Percentiles rank a stretch among this genome's conserved stretches.
These are phyloP conservation scores for Acanthurus tractus DNA, from an alignment of 2,797 vertebrate genomes.

Conservation along the genomic window DNA sequence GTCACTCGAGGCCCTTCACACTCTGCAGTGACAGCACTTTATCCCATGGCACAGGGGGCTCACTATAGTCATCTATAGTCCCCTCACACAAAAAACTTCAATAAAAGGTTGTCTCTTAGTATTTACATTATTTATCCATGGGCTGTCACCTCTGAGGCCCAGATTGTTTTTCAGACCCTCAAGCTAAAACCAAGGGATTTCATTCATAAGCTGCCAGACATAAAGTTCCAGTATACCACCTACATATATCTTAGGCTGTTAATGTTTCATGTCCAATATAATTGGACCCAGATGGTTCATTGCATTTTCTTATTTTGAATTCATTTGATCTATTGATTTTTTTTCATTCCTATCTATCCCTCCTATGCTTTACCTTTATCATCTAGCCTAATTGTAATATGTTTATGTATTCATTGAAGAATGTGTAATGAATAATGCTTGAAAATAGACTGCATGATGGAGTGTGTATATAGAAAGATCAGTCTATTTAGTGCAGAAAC, in stretches of 20 bases:
- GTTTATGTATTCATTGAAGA: not conserved
- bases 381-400: not conserved
- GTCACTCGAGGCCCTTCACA: constrained; percentile 62
- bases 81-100: constrained; percentile 76
- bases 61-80: constrained; percentile 60
- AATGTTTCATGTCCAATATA: constrained; percentile 73
- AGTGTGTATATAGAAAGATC: not conserved
- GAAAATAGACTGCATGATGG: not conserved
- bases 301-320: constrained; percentile 44
- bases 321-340: not conserved
- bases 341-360: not conserved
- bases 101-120: constrained; percentile 80
- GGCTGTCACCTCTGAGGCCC: constrained; percentile 80
- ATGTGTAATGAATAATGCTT: not conserved
- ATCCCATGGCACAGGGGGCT: constrained; percentile 48
- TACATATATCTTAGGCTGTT: constrained; percentile 77
- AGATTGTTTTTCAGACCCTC: constrained; percentile 80
- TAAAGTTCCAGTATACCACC: constrained; percentile 66
- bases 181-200: constrained; percentile 72
- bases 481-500: constrained; percentile 2
- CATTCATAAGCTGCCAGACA: constrained; percentile 77
- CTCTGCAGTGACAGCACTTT: constrained; percentile 58
- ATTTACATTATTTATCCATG: constrained; percentile 86
- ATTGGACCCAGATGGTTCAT: constrained; percentile 50
- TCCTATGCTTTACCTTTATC: not conserved